Percentiles rank a stretch among this genome's conserved stretches.
Conservation (phyloP, 2,888 invertebrate genomes). For the Chloroclystis v-ata region DNA sequence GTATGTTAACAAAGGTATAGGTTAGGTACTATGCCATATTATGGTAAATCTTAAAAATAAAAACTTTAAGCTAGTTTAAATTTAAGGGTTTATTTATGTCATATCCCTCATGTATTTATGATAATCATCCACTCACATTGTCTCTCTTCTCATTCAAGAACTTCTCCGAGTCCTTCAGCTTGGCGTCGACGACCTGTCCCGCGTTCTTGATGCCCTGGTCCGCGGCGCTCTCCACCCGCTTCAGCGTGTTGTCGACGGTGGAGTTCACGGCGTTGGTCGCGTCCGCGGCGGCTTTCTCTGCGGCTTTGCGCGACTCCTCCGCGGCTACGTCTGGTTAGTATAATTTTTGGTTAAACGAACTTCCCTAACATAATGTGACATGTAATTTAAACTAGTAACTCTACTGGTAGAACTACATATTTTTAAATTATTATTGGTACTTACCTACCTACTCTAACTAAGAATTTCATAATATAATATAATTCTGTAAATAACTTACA, state of each 20-base stretch:
- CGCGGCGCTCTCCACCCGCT: slow-evolving; percentile 64
- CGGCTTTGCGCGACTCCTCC: slow-evolving; percentile 72
- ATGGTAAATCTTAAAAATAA: no score
- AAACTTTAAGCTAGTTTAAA: no score
- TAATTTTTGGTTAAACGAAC: background rate
- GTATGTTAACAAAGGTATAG: no score
- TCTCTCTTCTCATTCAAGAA: slow-evolving; percentile 80
- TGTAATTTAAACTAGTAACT: background rate
- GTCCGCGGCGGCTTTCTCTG: slow-evolving; percentile 69
- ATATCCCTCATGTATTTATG: no score
- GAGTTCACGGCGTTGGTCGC: slow-evolving; percentile 65
- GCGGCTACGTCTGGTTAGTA: slow-evolving; percentile 55
- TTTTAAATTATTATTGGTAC: no score
- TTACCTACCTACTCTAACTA: no score
- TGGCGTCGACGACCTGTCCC: slow-evolving; percentile 77
- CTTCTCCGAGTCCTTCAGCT: slow-evolving; percentile 81
- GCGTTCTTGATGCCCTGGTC: slow-evolving; percentile 79
- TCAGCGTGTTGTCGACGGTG: slow-evolving; percentile 64
- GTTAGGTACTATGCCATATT: no score
- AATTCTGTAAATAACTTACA: no score
- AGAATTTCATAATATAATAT: no score
- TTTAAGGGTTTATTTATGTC: no score
- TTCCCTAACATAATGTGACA: background rate
- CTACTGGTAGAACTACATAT: no score
- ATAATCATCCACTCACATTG: slow-evolving; percentile 55